phyloP scores from a whole-genome alignment of 2,797 vertebrate genomes.

The Tachyglossus aculeatus region DNA sequence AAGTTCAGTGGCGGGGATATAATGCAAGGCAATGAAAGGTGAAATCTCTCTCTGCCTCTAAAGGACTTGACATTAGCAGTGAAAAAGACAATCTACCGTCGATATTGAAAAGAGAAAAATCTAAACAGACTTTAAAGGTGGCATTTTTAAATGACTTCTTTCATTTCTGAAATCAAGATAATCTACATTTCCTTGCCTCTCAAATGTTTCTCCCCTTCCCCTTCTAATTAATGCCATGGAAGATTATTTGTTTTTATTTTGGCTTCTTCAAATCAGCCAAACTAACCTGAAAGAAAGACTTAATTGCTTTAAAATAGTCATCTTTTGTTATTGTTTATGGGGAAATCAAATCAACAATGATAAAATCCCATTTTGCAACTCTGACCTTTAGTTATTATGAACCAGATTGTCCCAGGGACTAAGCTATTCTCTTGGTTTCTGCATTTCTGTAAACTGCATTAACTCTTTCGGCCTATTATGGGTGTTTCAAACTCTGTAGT shows the following conservation, averaged over 20 bases:
- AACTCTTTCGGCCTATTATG: too few species aligned
- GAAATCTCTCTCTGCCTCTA: constrained; percentile 32
- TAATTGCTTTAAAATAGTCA: constrained; percentile 50
- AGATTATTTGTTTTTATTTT: too few species aligned
- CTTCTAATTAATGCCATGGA: too few species aligned
- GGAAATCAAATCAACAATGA: constrained; percentile 46
- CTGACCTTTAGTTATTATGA: too few species aligned
- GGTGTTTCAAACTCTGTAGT: too few species aligned
- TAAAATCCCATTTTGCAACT: too few species aligned
- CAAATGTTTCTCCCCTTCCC: too few species aligned
- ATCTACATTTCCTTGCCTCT: constrained; percentile 37
- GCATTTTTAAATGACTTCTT: constrained; percentile 38
- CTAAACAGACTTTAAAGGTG: constrained; percentile 33
- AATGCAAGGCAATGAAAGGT: constrained; percentile 42
- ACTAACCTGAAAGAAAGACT: constrained; percentile 38
- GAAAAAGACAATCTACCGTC: constrained; percentile 44
- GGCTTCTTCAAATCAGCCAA: constrained; percentile 43
- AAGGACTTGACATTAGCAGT: constrained; percentile 6
- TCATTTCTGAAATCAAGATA: constrained; percentile 24
- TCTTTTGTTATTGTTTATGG: constrained; percentile 36
- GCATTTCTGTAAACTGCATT: too few species aligned
- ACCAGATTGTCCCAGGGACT: too few species aligned
- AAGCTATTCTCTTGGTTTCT: too few species aligned
- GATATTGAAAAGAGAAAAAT: constrained; percentile 15
- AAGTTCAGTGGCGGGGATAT: constrained; percentile 47